Base-by-base conservation (phyloP, 2,113 vertebrate genomes). In the Lasiurus borealis region DNA sequence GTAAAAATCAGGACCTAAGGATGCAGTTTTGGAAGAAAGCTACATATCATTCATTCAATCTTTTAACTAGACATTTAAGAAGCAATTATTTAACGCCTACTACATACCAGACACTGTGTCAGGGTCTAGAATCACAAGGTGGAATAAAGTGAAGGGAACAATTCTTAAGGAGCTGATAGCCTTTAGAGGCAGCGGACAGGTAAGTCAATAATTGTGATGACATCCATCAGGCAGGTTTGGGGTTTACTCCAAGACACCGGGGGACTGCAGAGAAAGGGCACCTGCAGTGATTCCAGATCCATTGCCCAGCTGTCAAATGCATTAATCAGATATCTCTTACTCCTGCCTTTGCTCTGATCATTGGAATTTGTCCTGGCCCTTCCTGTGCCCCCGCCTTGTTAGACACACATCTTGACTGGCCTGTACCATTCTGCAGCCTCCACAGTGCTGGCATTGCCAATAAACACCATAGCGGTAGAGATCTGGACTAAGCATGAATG, bases 1-100 rank as follows among this genome's bases (percentile, higher is more conserved):
- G 54, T 48, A 89, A 96, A 83, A 91, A 91, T 50, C 71, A 96
- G 36, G 16, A 72, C 27, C 54, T 73, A 90, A 96, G 48, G 59
- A 29, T n/a, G 21, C n/a, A 85, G 19, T 73, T 85, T 85, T 88
- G 40, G 19, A 86, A 89, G 34, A 29, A 27, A 44, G 36, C 34
- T 82, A 62, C 25, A 18, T 44, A 81, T 29, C 76, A 75, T 21
- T 76, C 8, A 77, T 69, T 95, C 25, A 25, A 19, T 27, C 40
- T 34, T 92, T 46, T 64, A 78, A 83, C 75, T 75, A 88, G 46
- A 75, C 16, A 68, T 48, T 62, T 48, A 82, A 78, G 31, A 69
- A 66, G 36, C 52, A 90, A 73, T 85, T 93, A 82, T 85, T 77
- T 92, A 92, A 46, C 31, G 21, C 5, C 2, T 64, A 23, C 48